Conservation (phyloP, 2,888 invertebrate species). For the Sinohyriopsis cumingii region DNA sequence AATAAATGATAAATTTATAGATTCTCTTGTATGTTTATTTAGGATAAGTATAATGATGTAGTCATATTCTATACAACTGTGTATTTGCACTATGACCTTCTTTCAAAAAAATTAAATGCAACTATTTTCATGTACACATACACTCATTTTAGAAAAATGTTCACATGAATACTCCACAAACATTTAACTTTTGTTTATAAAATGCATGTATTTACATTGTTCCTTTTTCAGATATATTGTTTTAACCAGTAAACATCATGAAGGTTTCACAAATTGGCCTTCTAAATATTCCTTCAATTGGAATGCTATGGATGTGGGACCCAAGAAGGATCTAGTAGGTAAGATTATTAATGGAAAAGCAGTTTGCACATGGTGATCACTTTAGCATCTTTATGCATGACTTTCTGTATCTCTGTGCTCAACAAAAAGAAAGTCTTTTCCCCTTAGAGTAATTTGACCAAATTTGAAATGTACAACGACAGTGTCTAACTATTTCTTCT, state of each 20-base stretch:
- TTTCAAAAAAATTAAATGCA: neutral
- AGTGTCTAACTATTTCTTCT: too few relatives aligned
- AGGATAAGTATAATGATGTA: too few relatives aligned
- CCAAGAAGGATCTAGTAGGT: slow-evolving; percentile 84
- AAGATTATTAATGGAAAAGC: slow-evolving; percentile 25
- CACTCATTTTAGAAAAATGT: neutral
- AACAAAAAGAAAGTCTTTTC: too few relatives aligned
- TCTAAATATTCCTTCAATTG: slow-evolving; percentile 86
- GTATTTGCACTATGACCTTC: neutral
- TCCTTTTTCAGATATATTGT: slow-evolving; percentile 80
- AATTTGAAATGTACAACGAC: too few relatives aligned
- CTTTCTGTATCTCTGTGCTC: too few relatives aligned
- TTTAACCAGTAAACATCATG: slow-evolving; percentile 90
- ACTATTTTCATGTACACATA: neutral
- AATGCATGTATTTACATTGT: neutral
- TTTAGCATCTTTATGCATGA: too few relatives aligned
- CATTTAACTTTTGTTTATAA: neutral
- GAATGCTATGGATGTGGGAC: slow-evolving; percentile 87
- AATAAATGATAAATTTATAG: too few relatives aligned
- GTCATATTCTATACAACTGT: too few relatives aligned
- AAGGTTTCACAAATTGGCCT: slow-evolving; percentile 88
- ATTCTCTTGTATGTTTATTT: too few relatives aligned
- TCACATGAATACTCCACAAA: neutral
- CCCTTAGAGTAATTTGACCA: too few relatives aligned
- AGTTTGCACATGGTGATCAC: too few relatives aligned